Evolutionary conservation across 2,797 vertebrate species (phyloP).

Genomic region (Pogoniulus pusillus): DNA sequence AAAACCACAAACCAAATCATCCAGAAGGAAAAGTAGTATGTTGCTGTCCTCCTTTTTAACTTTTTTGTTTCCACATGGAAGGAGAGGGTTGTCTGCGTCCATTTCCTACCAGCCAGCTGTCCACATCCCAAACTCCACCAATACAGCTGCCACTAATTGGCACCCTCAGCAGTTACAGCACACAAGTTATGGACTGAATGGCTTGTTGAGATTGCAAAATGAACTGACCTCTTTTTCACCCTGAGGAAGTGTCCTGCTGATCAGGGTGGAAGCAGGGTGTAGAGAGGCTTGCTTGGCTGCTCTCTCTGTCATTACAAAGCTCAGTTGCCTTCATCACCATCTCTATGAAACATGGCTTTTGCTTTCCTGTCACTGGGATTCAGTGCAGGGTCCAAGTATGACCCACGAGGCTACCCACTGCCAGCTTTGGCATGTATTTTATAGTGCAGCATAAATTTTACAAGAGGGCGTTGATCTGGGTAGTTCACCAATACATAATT

Average conservation of each 20-base stretch:
- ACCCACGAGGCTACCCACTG: background rate
- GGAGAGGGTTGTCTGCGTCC: background rate
- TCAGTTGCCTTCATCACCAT: accelerated
- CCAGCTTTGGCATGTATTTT: background rate
- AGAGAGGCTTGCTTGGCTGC: background rate
- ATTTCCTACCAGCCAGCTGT: constrained; percentile 33
- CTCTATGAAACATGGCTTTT: accelerated
- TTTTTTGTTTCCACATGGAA: background rate
- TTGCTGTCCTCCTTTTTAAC: background rate
- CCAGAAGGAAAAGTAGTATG: background rate
- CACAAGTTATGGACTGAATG: background rate
- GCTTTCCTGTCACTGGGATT: background rate
- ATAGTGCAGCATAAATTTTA: background rate
- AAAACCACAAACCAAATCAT: background rate
- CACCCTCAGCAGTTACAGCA: background rate
- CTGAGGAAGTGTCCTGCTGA: background rate
- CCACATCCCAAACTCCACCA: background rate
- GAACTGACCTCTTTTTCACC: constrained; percentile 40
- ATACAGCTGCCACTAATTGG: constrained; percentile 51
- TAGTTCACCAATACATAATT: accelerated
- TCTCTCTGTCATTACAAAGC: background rate
- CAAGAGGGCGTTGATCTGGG: background rate
- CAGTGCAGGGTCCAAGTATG: background rate
- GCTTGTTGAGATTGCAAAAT: background rate
- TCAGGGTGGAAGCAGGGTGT: background rate